These are phyloP conservation scores for Pachycephus smyrnensis DNA, from an alignment of 2,888 invertebrate genomes.

Conservation along the genomic window DNA sequence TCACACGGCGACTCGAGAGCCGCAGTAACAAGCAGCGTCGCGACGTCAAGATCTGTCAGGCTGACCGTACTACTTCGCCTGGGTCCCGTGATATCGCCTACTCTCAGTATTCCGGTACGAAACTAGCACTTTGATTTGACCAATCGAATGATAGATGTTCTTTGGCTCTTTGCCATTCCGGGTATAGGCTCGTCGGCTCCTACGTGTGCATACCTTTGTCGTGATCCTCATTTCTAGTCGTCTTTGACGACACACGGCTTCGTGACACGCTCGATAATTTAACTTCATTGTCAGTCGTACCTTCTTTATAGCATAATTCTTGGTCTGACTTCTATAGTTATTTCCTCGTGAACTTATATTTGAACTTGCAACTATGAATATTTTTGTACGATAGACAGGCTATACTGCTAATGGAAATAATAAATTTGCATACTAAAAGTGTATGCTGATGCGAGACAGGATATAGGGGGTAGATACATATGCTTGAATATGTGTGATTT, in stretches of 20 bases:
- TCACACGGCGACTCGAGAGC: conserved; percentile 56
- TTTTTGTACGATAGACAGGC: neutral
- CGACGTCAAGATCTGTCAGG: conserved; percentile 44
- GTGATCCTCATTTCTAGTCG: neutral
- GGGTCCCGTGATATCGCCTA: conserved; percentile 32
- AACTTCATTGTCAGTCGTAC: neutral
- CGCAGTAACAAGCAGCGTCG: conserved; percentile 47
- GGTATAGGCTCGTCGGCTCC: neutral
- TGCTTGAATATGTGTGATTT: neutral
- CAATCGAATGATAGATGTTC: neutral
- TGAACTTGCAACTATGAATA: neutral
- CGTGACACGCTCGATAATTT: neutral
- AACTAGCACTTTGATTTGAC: neutral
- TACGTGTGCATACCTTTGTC: neutral
- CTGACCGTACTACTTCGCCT: conserved; percentile 22
- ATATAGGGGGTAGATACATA: neutral
- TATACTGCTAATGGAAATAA: neutral
- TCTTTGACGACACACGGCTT: neutral
- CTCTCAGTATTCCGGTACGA: conserved; percentile 45
- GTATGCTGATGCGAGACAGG: neutral
- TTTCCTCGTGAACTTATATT: neutral
- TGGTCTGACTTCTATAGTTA: neutral
- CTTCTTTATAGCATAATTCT: neutral
- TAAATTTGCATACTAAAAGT: neutral
- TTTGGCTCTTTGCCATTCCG: neutral